These are phyloP conservation scores for Ctenoplectra terminalis DNA, from an alignment of 1,140 invertebrate species.

Conservation along the genomic window DNA sequence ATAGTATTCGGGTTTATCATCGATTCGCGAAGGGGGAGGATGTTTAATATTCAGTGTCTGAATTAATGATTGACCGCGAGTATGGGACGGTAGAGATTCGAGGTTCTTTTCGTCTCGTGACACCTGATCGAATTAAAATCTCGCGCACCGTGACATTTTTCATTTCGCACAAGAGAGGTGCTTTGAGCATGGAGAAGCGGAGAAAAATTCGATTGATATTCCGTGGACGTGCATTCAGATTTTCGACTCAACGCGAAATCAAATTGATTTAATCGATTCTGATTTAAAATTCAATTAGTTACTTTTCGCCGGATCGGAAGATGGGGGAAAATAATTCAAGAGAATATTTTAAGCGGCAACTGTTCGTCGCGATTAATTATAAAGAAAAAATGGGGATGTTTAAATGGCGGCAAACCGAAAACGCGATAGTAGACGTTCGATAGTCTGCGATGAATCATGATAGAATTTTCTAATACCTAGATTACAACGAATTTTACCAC, in stretches of 20 bases:
- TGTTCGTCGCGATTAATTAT: slow-evolving; percentile 8
- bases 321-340: too few species aligned
- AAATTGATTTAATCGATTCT: too few species aligned
- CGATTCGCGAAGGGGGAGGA: background rate
- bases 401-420: background rate
- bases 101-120: background rate
- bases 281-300: slow-evolving; percentile 29
- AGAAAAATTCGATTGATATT: too few species aligned
- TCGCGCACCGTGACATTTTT: background rate
- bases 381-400: background rate
- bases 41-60: slow-evolving; percentile 64
- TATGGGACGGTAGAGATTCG: slow-evolving; percentile 17
- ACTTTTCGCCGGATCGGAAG: background rate
- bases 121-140: slow-evolving; percentile 7
- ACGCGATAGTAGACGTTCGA: background rate
- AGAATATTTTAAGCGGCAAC: too few species aligned
- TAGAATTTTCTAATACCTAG: too few species aligned
- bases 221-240: too few species aligned
- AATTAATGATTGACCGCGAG: slow-evolving; percentile 51
- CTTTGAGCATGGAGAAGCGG: background rate
- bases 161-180: background rate
- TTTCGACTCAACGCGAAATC: too few species aligned
- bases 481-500: background rate
- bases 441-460: background rate
- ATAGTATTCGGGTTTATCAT: slow-evolving; percentile 68